Conservation (phyloP, 92 coral and sea anemone genomes). For the Palythoa grandis region DNA sequence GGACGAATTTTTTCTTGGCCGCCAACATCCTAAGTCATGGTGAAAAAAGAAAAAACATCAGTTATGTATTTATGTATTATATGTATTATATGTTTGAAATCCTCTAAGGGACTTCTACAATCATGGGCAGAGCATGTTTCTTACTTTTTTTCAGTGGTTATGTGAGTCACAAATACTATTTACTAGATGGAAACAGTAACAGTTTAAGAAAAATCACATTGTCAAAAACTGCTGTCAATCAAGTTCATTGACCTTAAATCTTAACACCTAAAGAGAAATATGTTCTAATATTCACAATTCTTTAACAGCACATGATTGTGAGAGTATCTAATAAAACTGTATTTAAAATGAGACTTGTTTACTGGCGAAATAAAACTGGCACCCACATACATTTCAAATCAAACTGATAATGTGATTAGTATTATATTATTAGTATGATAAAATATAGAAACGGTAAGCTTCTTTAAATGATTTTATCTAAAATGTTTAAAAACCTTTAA, state of each 20-base stretch:
- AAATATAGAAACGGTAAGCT: not conserved
- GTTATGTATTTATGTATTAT: too few relatives aligned
- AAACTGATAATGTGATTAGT: too few relatives aligned
- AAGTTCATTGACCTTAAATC: not conserved
- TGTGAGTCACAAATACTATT: not conserved
- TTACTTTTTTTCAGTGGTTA: not conserved
- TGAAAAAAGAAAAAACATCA: not conserved
- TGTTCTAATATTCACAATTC: not conserved
- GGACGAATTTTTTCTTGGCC: conserved; percentile 99
- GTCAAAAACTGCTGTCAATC: not conserved
- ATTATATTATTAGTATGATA: not conserved
- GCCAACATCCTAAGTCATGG: conserved; percentile 81
- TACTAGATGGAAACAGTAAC: not conserved
- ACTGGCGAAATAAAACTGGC: not conserved
- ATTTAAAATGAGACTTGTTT: not conserved
- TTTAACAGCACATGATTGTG: not conserved
- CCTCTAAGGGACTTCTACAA: not conserved
- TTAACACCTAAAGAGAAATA: not conserved
- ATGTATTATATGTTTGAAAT: too few relatives aligned
- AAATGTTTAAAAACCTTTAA: not conserved
- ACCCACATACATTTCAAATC: too few relatives aligned
- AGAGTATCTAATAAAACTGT: not conserved
- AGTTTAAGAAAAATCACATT: too few relatives aligned
- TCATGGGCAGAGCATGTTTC: too few relatives aligned
- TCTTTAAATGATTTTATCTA: not conserved